A percentile compares a stretch with the other conserved stretches of the same genome.
phyloP scores from a whole-genome alignment of 2,113 vertebrate genomes.

The Ictalurus furcatus region DNA sequence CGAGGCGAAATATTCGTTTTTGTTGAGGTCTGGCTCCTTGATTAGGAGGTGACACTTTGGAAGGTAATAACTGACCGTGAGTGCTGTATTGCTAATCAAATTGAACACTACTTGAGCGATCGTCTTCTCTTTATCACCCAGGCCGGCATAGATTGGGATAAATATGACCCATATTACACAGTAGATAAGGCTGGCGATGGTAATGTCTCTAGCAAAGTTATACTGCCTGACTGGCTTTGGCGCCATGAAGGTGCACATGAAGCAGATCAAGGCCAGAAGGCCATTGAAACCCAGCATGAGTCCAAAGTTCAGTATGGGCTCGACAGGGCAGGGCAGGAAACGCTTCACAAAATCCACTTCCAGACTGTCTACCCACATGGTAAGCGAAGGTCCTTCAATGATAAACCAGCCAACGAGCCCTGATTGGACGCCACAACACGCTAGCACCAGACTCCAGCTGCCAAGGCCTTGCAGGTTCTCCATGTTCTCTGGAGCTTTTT shows the following conservation, averaged over 20 bases:
- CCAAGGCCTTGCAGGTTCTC: conserved; percentile 61
- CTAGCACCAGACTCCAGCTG: conserved; percentile 66
- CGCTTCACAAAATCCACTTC: conserved; percentile 62
- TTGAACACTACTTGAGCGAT: conserved; percentile 68
- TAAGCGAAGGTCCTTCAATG: conserved; percentile 52
- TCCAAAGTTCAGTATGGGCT: conserved; percentile 68
- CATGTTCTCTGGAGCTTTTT: conserved; percentile 61
- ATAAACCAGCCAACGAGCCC: conserved; percentile 69
- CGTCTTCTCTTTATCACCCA: conserved; percentile 56
- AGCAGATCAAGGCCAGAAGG: conserved; percentile 71
- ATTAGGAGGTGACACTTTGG: conserved; percentile 84
- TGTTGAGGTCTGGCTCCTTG: conserved; percentile 77
- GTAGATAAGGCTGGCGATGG: conserved; percentile 76
- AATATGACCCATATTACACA: conserved; percentile 82
- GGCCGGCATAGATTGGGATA: conserved; percentile 73
- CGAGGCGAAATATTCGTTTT: conserved; percentile 71
- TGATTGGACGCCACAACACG: conserved; percentile 68
- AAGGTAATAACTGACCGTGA: conserved; percentile 74
- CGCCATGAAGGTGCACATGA: conserved; percentile 89
- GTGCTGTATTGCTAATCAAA: conserved; percentile 70
- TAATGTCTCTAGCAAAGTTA: conserved; percentile 82
- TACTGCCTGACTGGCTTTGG: conserved; percentile 69
- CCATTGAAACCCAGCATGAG: conserved; percentile 73
- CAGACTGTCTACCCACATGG: conserved; percentile 50
- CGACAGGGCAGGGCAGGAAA: conserved; percentile 73